A percentile compares a stretch with the other conserved stretches of the same genome.
Evolutionary conservation across 1,140 invertebrate genomes (phyloP).

Genomic region (Heliconius hewitsoni): DNA sequence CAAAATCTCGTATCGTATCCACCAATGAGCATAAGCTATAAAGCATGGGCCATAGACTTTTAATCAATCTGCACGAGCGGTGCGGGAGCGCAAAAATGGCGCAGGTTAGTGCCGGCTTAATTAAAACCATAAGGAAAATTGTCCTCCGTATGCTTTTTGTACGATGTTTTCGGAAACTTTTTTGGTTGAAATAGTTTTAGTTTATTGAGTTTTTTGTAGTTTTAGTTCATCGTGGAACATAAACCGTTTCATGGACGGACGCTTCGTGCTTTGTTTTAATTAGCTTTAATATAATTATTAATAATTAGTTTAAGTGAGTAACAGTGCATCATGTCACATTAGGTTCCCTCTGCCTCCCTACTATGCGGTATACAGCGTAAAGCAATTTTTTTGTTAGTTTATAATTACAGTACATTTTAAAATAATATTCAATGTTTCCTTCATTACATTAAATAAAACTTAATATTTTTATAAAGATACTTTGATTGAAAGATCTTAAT

Average conservation of each 20-base stretch:
- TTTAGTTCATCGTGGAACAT: background rate
- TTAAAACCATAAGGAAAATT: conserved; percentile 81
- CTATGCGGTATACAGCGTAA: too few species aligned
- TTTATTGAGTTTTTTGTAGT: conserved; percentile 31
- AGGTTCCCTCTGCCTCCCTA: too few species aligned
- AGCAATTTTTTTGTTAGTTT: too few species aligned
- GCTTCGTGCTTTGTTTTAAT: background rate
- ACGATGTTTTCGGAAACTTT: conserved; percentile 29
- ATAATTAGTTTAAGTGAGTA: too few species aligned
- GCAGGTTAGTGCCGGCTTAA: conserved; percentile 74
- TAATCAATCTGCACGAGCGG: conserved; percentile 80
- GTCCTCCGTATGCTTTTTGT: conserved; percentile 57
- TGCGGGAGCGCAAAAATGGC: conserved; percentile 77
- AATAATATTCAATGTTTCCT: too few species aligned
- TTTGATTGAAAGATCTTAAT: too few species aligned
- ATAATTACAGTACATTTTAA: too few species aligned
- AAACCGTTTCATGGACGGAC: background rate
- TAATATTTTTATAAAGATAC: too few species aligned
- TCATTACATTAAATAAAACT: too few species aligned
- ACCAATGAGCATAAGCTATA: conserved; percentile 60
- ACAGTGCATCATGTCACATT: too few species aligned
- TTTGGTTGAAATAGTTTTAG: conserved; percentile 34
- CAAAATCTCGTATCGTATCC: conserved; percentile 27
- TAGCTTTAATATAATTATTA: background rate
- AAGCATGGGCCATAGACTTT: conserved; percentile 81